Conservation (phyloP, 2,888 invertebrate species). For the Phoenoteleia sp. region DNA sequence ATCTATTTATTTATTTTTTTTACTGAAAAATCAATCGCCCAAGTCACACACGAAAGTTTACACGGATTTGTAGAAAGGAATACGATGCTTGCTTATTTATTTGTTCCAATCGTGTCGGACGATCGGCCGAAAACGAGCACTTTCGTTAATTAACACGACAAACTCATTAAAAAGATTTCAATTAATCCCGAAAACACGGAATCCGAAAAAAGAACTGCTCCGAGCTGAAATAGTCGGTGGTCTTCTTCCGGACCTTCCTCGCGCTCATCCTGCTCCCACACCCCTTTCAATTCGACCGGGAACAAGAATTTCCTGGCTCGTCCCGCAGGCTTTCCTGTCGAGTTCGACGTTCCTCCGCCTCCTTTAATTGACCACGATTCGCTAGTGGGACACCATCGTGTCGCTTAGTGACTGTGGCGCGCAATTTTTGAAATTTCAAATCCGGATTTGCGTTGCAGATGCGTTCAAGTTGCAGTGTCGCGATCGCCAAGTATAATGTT, state of each 20-base stretch:
- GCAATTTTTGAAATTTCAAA: constrained; percentile 86
- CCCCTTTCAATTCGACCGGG: constrained; percentile 35
- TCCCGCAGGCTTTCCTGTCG: constrained; percentile 52
- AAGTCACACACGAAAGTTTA: neutral
- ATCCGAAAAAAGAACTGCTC: constrained; percentile 55
- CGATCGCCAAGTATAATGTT: constrained; percentile 84
- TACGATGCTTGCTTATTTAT: constrained; percentile 32
- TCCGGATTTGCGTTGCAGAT: constrained; percentile 86
- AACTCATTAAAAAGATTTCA: constrained; percentile 65
- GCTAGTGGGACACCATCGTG: constrained; percentile 79
- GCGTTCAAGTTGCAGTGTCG: constrained; percentile 83
- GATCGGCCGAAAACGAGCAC: constrained; percentile 53
- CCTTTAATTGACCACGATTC: constrained; percentile 85
- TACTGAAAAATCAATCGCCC: constrained; percentile 30
- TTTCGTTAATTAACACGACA: constrained; percentile 68
- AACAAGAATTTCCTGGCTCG: constrained; percentile 61
- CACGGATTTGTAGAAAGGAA: constrained; percentile 36
- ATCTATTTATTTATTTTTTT: too few species aligned
- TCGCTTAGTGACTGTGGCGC: constrained; percentile 73
- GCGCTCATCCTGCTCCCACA: constrained; percentile 22
- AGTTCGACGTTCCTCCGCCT: constrained; percentile 68
- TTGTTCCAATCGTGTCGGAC: constrained; percentile 49
- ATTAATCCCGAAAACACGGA: constrained; percentile 68
- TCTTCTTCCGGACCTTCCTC: constrained; percentile 55
- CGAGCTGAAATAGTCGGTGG: constrained; percentile 49